Evolutionary conservation across 2,113 vertebrate species (phyloP), one percentile per base, ranked within the genome.

Genomic region (Cromileptes altivelis): DNA sequence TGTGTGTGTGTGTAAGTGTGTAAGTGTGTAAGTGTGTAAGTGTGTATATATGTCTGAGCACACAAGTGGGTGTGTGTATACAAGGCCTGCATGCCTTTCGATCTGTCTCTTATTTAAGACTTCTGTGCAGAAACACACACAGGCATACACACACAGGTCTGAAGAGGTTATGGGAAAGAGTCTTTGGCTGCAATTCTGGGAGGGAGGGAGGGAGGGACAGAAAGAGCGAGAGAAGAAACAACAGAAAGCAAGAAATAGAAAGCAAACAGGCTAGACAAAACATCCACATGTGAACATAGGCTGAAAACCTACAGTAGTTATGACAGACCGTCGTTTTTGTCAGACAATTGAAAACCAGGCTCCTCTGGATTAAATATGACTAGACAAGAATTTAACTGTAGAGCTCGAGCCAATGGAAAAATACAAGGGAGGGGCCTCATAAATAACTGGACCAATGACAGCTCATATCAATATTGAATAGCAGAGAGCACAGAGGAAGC

Each of bases 91-190:
- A 70, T 67, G 82, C 40, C 23, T 84, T 87, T 70, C 10, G 10
- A 74, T 85, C 47, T 14, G 60, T 79, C 76, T 74, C 50, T 78
- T 83, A 81, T 88, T 90, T 85, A 85, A 70, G 77, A 70, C 74
- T 78, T 74, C 76, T 63, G 45, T 74, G 73, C 79, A 86, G 74
- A 86, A 79, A 80, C 67, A 85, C 69, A 91, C 82, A 64, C 78
- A 78, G 62, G 81, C 72, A 80, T 18, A 75, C 53, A 80, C 82
- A 86, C 67, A 79, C 75, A 86, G 88, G 86, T 82, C 87, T 84
- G 57, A 52, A 84, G 82, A 79, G 91, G 86, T 91, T 92, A 89
- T 93, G 90, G 88, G 90, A 90, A 92, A 63, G 19, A 90, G 80
- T 81, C 58, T 79, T 90, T 88, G 82, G 88, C 84, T 62, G 11